Percentiles rank a stretch among this genome's conserved stretches.
Conservation (phyloP, 2,113 vertebrate genomes). For the Struthidea cinerea region DNA sequence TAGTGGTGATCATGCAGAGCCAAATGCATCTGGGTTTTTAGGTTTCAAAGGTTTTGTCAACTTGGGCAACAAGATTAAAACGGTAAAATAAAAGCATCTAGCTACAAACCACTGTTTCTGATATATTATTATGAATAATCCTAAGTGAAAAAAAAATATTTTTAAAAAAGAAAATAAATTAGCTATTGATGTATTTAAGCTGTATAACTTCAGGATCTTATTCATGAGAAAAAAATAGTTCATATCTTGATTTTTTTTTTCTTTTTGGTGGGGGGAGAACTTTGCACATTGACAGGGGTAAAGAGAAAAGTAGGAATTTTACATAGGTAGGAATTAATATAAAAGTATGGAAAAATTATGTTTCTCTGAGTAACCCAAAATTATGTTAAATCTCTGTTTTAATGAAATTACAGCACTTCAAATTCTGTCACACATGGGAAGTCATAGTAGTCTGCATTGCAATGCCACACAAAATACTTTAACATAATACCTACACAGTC, state of each 20-base stretch:
- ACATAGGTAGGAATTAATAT: background rate
- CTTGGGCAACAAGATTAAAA: background rate
- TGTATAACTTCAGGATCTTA: background rate
- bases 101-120: background rate
- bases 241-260: background rate
- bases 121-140: background rate
- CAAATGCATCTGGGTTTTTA: background rate
- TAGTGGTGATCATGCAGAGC: rapidly evolving
- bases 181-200: background rate
- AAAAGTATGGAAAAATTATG: background rate
- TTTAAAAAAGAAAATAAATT: background rate
- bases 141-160: background rate
- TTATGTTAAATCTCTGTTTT: background rate
- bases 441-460: background rate
- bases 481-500: background rate
- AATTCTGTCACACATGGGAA: background rate
- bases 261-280: background rate
- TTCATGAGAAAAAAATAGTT: background rate
- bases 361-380: background rate
- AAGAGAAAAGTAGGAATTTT: background rate
- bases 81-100: background rate
- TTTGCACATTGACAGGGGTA: background rate
- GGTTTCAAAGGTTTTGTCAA: background rate
- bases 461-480: background rate
- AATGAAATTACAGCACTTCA: background rate